Evolutionary conservation across 2,113 vertebrate species (phyloP).

Genomic region (Motacilla tschutschensis): DNA sequence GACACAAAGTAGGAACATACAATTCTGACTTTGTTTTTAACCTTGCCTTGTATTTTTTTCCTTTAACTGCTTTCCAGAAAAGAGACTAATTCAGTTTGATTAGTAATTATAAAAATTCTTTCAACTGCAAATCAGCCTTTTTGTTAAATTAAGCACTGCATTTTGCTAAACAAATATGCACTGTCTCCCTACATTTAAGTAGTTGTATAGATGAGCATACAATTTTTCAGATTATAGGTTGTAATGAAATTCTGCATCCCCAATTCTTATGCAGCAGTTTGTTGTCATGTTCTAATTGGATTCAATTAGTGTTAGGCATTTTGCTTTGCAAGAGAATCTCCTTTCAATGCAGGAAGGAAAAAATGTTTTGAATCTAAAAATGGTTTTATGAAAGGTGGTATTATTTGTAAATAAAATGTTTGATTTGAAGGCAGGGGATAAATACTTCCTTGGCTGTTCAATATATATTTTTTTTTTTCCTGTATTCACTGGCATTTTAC

Average conservation of each 20-base stretch:
- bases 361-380: background rate
- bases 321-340: background rate
- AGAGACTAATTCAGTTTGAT: background rate
- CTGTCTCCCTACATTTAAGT: background rate
- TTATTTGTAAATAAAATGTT: background rate
- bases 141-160: background rate
- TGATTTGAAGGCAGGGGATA: background rate
- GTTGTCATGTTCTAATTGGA: background rate
- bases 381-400: background rate
- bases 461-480: background rate
- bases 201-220: background rate
- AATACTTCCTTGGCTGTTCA: background rate
- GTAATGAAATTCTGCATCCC: background rate
- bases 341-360: background rate
- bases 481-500: background rate
- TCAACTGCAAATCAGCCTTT: background rate
- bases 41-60: background rate
- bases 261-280: background rate
- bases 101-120: conserved; percentile 7
- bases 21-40: background rate
- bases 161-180: background rate
- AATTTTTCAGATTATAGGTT: background rate
- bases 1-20: background rate
- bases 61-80: background rate
- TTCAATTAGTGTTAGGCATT: background rate